Evolutionary conservation across 2,113 vertebrate genomes (phyloP), one percentile per base, ranked within the genome.

Genomic region (Chaenocephalus aceratus): DNA sequence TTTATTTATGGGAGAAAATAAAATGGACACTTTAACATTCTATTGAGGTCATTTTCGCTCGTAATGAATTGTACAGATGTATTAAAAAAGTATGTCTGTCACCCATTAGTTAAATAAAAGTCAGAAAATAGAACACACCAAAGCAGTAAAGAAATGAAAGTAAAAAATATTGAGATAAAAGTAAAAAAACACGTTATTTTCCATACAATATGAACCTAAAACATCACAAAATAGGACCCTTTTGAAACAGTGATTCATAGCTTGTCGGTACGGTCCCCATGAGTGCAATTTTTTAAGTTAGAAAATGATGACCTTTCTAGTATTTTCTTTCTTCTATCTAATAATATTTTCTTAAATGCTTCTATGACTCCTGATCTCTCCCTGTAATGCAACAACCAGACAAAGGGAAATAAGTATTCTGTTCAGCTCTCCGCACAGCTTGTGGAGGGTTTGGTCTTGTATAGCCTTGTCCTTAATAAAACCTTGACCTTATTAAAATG

Each of bases 401-500:
- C 36, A 21, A 45, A 45, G 36, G 16, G 18, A 45, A 44, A 61
- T 10, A 46, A 21, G 9, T 41, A 10, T 16, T 34, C 34, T 49
- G 5, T n/a, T 54, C 16, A 14, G 49, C 10, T 53, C 48, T 34
- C 1, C 16, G 45, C 21, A 30, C 48, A 34, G 6, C 5, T 41
- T 41, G 49, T 41, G 51, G n/a, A 18, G 12, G 30, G 16, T 56
- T 69, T 56, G 52, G 11, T 68, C 12, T 68, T 44, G 13, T 53
- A 26, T 26, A 16, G 18, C n/a, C 11, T 21, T 10, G 52, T 70
- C 36, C 36, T 57, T 26, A 69, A 26, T 70, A 30, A 70, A 70
- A 56, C 67, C 12, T 41, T 54, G 49, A 44, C 51, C 34, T 69
- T 56, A 56, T 69, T 45, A 45, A 56, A 16, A 56, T 16, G 52